Evolutionary conservation across 2,888 invertebrate genomes (phyloP), one percentile per base, ranked within the genome.

Genomic region (Aelia acuminata): DNA sequence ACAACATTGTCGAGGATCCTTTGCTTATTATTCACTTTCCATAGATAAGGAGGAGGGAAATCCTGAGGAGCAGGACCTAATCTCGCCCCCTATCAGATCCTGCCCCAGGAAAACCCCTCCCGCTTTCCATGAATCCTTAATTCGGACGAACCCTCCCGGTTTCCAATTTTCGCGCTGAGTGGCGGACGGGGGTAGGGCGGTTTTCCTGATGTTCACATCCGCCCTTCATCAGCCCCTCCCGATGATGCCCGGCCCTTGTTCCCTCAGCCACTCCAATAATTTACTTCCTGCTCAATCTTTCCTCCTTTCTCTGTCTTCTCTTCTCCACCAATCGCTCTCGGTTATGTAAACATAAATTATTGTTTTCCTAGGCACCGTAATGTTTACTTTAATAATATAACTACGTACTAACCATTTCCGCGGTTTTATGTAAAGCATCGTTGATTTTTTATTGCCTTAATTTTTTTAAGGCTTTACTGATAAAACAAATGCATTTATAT

Each of bases 121-220:
- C 84, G 31, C 49, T 87, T 87, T 87, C 87, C 87, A 87, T 87
- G 87, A 87, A 87, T 87, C 87, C 87, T 70, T 87, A 87, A 87
- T 87, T 87, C 87, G 70, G 63, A 0, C 35, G 43, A 47, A 50
- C 84, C 49, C 50, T 84, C 84, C 50, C 57, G 43, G 26, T 80
- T 80, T 80, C 80, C 80, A 80, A 80, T 80, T 80, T 80, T 43
- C 80, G n/a, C 80, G 85, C 35, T 31, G 85, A 53, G 85, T 31
- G 85, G 31, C 3, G 26, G 85, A 7, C 26, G 48, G 48, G 47
- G 49, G 26, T n/a, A 53, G 49, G 84, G 85, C 35, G 85, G 85
- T 49, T 49, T 50, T 50, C 85, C 85, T 47, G 85, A 50, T 85
- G 49, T 85, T 85, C 85, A 80, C 85, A 85, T 85, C 49, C 35